phyloP scores from a whole-genome alignment of 1,140 invertebrate species.

The Ceratoteleas bidentatus region DNA sequence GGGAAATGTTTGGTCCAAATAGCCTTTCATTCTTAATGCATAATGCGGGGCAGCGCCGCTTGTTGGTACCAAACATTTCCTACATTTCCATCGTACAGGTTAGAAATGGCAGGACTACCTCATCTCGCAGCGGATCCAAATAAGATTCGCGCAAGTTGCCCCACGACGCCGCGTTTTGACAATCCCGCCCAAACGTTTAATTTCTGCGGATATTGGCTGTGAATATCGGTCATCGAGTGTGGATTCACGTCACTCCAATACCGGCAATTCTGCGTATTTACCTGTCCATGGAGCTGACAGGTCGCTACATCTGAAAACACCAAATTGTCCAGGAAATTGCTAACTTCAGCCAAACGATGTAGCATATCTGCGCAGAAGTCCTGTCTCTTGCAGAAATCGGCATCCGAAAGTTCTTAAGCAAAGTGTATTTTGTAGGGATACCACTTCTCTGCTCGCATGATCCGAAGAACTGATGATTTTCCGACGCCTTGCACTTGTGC shows the following conservation, averaged over 20 bases:
- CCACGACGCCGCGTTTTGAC: constrained; percentile 70
- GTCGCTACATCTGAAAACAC: constrained; percentile 65
- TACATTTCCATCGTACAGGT: no score
- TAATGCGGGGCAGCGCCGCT: constrained; percentile 10
- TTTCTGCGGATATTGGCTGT: no score
- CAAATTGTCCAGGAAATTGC: constrained; percentile 52
- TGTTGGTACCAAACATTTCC: constrained; percentile 22
- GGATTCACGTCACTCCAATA: no score
- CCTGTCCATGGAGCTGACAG: constrained; percentile 60
- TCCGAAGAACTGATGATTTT: constrained; percentile 7
- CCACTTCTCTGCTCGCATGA: constrained; percentile 31
- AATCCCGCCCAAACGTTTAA: no score
- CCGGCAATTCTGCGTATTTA: no score
- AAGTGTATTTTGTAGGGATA: constrained; percentile 58
- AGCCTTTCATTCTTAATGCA: constrained; percentile 13
- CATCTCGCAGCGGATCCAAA: constrained; percentile 9
- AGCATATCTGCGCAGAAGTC: no score
- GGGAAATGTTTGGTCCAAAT: constrained; percentile 18
- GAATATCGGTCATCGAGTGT: no score
- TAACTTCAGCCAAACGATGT: constrained; percentile 42
- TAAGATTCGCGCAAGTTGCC: constrained; percentile 35
- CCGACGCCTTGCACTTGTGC: constrained; percentile 1
- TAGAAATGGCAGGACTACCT: no score
- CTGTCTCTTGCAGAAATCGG: no score
- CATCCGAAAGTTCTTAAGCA: constrained; percentile 35